phyloP scores from a whole-genome alignment of 1,140 invertebrate genomes.

The Hycleus phaleratus region DNA sequence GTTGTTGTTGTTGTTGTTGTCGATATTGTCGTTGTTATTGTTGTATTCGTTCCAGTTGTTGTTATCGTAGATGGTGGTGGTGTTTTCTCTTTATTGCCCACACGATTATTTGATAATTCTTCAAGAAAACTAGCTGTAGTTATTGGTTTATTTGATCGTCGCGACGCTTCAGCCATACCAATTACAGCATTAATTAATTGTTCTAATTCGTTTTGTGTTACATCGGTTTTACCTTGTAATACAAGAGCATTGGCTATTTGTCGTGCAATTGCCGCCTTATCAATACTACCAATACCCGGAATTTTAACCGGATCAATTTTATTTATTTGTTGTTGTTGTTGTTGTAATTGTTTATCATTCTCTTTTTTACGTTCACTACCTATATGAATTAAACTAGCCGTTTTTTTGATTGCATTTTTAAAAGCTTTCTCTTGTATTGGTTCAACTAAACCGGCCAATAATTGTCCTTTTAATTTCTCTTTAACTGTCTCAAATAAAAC shows the following conservation, averaged over 20 bases:
- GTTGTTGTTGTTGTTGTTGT: background rate
- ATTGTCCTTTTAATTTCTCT: constrained; percentile 74
- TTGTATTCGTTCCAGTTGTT: background rate
- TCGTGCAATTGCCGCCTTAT: constrained; percentile 64
- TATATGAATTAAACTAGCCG: constrained; percentile 58
- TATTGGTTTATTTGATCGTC: constrained; percentile 46
- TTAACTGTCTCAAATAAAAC: constrained; percentile 75
- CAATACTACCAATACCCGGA: constrained; percentile 59
- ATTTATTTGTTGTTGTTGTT: too few species aligned
- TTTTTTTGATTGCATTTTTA: constrained; percentile 55
- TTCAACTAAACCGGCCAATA: constrained; percentile 66
- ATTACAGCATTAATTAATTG: constrained; percentile 69
- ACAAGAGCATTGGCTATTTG: constrained; percentile 69
- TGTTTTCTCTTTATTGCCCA: constrained; percentile 15
- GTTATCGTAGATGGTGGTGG: background rate
- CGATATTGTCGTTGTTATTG: background rate
- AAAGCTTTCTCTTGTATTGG: constrained; percentile 54
- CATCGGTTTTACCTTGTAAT: constrained; percentile 67
- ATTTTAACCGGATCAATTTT: constrained; percentile 48
- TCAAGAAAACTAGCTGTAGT: constrained; percentile 48
- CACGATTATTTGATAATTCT: constrained; percentile 28
- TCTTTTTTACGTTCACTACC: constrained; percentile 47
- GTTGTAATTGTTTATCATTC: constrained; percentile 33
- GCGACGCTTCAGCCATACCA: constrained; percentile 54
- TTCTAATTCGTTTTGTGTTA: constrained; percentile 66